Evolutionary conservation across 1,140 invertebrate species (phyloP), one percentile per base, ranked within the genome.

Genomic region (Drosophila kurseongensis): DNA sequence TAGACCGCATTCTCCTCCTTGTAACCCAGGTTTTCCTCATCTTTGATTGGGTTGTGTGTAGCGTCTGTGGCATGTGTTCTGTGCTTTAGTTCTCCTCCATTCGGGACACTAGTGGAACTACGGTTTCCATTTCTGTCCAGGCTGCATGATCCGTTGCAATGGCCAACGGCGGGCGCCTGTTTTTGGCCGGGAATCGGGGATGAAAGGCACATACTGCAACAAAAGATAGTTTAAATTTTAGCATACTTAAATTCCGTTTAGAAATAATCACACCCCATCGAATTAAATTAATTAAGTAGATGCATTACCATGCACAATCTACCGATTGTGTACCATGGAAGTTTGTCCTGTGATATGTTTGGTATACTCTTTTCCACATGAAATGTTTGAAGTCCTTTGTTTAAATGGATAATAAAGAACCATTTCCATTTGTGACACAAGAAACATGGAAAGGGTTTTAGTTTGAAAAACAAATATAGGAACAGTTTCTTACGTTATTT

Each of bases 1-100:
- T 92, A 92, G 3, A 91, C 88, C 4, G 84, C 90, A 55, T 92
- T 91, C 57, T 83, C 84, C 52, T 91, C 86, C n/a, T 73, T 83
- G 62, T 75, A 89, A 10, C 86, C 88, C 57, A 91, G 63, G 54
- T 79, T 82, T 55, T 91, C 90, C 0, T 72, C 75, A 3, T 62
- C 68, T 60, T 73, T 74, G 72, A 47, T 75, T 32, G 69, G 60
- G 38, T 9, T 47, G 1, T 60, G 55, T 75, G 40, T 67, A 80
- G 57, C 71, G 10, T 68, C 76, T 77, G 52, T 62, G 68, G 60
- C 61, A 35, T 65, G 45, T 40, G 50, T 59, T 67, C 89, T 83
- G 45, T 79, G 69, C 48, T 66, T 86, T 5, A 91, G 62, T 5
- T 72, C 63, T 50, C 40, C 54, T 40, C 18, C 54, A 9, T 41